phyloP scores from a whole-genome alignment of 1,140 invertebrate genomes.

The Cherax quadricarinatus region DNA sequence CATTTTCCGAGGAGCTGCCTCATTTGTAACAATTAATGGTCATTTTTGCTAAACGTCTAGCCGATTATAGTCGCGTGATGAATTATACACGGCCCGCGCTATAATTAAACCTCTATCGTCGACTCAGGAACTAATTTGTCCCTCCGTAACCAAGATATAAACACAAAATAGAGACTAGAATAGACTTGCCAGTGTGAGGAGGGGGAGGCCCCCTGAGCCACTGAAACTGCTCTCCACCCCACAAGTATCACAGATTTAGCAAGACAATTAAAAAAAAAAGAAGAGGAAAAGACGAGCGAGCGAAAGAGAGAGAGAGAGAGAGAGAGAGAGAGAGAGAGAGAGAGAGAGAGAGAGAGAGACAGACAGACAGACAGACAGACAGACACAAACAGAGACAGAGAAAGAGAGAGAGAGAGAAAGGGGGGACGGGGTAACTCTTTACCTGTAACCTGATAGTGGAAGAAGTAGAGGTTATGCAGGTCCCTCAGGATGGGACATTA shows the following conservation, averaged over 20 bases:
- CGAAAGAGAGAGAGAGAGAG: too few relatives aligned
- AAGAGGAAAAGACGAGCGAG: too few relatives aligned
- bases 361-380: too few relatives aligned
- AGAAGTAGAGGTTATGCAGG: not conserved
- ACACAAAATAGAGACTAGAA: constrained; percentile 36
- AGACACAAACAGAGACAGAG: not conserved
- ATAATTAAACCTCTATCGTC: constrained; percentile 45
- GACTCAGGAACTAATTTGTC: constrained; percentile 52
- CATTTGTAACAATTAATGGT: constrained; percentile 52
- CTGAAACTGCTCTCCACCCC: not conserved
- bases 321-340: too few relatives aligned
- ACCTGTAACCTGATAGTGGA: not conserved
- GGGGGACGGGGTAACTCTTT: too few relatives aligned
- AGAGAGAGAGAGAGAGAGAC: too few relatives aligned
- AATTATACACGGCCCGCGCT: constrained; percentile 30
- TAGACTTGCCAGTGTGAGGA: not conserved
- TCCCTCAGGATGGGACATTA: not conserved
- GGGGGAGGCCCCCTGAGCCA: too few relatives aligned
- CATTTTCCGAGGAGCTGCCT: not conserved
- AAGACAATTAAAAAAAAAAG: not conserved
- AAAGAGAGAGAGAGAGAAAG: too few relatives aligned
- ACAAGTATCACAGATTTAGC: not conserved
- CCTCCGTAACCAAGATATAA: constrained; percentile 45
- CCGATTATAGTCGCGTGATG: constrained; percentile 45
- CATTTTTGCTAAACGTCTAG: constrained; percentile 45